Percentiles rank a stretch among this genome's conserved stretches.
These are phyloP conservation scores for Drosophila carrolli DNA, from an alignment of 1,140 invertebrate genomes.

Conservation along the genomic window DNA sequence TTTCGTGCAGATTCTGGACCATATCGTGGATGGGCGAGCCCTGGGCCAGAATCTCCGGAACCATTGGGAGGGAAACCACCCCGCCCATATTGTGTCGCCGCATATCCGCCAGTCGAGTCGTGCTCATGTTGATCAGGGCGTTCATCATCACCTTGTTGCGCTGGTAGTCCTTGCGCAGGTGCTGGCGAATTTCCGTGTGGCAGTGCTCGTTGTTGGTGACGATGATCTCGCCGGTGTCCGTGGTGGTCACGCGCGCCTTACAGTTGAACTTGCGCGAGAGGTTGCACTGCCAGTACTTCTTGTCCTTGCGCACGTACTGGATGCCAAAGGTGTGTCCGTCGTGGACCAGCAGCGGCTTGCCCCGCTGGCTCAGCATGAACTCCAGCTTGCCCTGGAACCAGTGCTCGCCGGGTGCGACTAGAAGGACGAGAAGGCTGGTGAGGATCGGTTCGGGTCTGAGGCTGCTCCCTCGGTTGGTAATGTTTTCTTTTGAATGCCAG, in stretches of 20 bases:
- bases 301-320: conserved; percentile 84
- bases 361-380: conserved; percentile 84
- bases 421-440: conserved; percentile 68
- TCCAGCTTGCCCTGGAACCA: conserved; percentile 84
- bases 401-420: conserved; percentile 84
- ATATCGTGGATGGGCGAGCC: conserved; percentile 66
- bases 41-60: conserved; percentile 49
- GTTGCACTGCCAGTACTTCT: conserved; percentile 85
- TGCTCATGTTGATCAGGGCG: conserved; percentile 75
- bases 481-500: conserved; percentile 55
- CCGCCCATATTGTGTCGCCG: conserved; percentile 58
- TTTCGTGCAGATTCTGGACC: conserved; percentile 70
- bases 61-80: conserved; percentile 40
- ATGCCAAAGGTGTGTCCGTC: conserved; percentile 84
- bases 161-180: conserved; percentile 84
- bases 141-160: conserved; percentile 84
- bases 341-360: conserved; percentile 83
- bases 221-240: conserved; percentile 84
- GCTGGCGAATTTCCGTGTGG: conserved; percentile 84
- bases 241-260: conserved; percentile 84
- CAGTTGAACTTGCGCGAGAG: conserved; percentile 84
- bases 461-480: conserved; percentile 20
- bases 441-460: conserved; percentile 38
- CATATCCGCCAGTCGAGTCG: conserved; percentile 31
- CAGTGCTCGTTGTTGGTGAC: conserved; percentile 84